Evolutionary conservation across 2,113 vertebrate genomes (phyloP).

Genomic region (Siphamia tubifer): DNA sequence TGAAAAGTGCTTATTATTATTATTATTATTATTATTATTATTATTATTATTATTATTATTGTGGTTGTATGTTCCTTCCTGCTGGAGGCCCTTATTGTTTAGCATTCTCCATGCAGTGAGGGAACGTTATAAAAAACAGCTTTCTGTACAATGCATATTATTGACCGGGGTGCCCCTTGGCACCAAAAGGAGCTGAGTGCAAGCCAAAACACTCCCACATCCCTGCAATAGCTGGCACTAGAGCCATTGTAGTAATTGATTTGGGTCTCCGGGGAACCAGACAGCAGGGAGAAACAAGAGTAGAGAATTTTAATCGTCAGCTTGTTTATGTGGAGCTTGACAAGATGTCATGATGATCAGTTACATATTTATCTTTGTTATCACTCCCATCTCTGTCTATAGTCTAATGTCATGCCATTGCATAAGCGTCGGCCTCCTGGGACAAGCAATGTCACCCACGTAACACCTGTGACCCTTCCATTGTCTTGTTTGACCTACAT

Average conservation of each 20-base stretch:
- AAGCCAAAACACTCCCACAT: conserved; percentile 2
- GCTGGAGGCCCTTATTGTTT: no score
- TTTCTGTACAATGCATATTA: conserved; percentile 32
- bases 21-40: no score
- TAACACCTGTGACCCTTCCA: neutral
- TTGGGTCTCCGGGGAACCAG: conserved; percentile 24
- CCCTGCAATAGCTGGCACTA: conserved; percentile 3
- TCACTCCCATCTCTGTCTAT: neutral
- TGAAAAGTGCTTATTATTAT: no score
- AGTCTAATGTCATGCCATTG: neutral
- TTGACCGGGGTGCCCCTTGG: conserved; percentile 30
- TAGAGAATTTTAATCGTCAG: conserved; percentile 13
- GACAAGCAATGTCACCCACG: neutral
- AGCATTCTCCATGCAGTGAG: neutral
- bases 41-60: no score
- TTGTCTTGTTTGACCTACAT: neutral
- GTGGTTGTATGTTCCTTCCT: no score
- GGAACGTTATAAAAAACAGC: neutral
- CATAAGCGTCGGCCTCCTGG: neutral
- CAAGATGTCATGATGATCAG: conserved; percentile 17
- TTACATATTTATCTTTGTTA: neutral
- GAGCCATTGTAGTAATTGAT: conserved; percentile 42
- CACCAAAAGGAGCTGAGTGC: conserved; percentile 30
- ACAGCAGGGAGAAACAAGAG: neutral
- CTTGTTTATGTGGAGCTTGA: neutral